Evolutionary conservation across 2,888 invertebrate species (phyloP), one percentile per base, ranked within the genome.

Genomic region (Candidula unifasciata): DNA sequence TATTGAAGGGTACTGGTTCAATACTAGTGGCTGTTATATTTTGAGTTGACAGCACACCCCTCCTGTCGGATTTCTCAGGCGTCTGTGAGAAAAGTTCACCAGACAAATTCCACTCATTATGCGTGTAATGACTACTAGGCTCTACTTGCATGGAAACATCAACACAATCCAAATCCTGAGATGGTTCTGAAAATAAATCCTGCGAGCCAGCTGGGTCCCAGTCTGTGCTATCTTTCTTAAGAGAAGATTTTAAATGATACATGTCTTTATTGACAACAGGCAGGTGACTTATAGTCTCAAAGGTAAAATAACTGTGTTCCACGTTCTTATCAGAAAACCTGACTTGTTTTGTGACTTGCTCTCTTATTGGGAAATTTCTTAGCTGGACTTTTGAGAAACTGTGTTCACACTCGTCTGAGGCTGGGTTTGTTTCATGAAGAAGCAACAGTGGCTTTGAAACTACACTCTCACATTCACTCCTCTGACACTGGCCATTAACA

Each of bases 161-260:
- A 10, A 27, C 16, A 54, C 16, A 1, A 54, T 27, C n/a, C 16
- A 6, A 24, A 30, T 33, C 27, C 3, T 74, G 30, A 54, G 30
- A 54, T 24, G 74, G 18, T 18, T 54, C 74, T 54, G 74, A 74
- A 33, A 74, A 74, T 21, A 74, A 74, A 74, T 74, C 74, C 18
- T 54, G 74, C 1, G 74, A 74, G 16, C 54, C 74, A 27, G 54
- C 21, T 13, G 5, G n/a, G 30, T 54, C 73, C 10, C 44, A 74
- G 0, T 74, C 54, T 10, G 30, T 18, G 18, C 21, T 6, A 30
- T 3, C 21, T 74, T 21, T 74, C 30, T 74, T 74, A 33, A 74
- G 74, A 30, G 74, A 74, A 8, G 74, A 74, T 54, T 74, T 74
- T 54, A 74, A 54, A 21, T 30, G 21, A 1, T 2, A 3, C 13